phyloP scores from a whole-genome alignment of 2,888 invertebrate species.

The Rhagonycha fulva region DNA sequence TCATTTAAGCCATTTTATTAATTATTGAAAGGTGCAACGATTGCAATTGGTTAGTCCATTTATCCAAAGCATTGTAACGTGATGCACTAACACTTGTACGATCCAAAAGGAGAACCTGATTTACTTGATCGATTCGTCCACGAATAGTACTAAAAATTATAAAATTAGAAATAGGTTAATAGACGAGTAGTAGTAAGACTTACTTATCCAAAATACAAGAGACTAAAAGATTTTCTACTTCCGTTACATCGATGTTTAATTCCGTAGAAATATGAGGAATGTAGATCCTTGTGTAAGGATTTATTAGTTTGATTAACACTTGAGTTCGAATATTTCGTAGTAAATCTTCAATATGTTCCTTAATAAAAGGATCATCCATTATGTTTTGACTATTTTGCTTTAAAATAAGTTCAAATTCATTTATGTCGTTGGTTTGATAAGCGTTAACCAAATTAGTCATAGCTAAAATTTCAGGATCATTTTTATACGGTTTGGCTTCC shows the following conservation, averaged over 20 bases:
- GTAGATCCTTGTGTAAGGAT: slow-evolving; percentile 96
- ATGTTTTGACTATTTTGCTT: slow-evolving; percentile 93
- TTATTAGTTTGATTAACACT: slow-evolving; percentile 95
- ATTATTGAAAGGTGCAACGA: slow-evolving; percentile 88
- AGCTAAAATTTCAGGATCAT: slow-evolving; percentile 97
- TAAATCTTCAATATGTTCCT: slow-evolving; percentile 98
- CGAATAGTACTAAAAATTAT: slow-evolving; percentile 71
- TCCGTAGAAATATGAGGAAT: slow-evolving; percentile 97
- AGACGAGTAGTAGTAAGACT: slow-evolving; percentile 53
- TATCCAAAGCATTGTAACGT: slow-evolving; percentile 90
- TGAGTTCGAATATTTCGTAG: slow-evolving; percentile 95
- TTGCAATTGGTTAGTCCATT: slow-evolving; percentile 92
- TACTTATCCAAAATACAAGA: slow-evolving; percentile 97
- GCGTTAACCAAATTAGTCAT: slow-evolving; percentile 98
- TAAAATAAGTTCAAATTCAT: slow-evolving; percentile 95
- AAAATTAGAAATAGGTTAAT: background rate
- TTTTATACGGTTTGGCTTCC: slow-evolving; percentile 99
- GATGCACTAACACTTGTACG: slow-evolving; percentile 80
- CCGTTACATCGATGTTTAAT: slow-evolving; percentile 88
- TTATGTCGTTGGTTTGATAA: slow-evolving; percentile 98
- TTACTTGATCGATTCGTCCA: slow-evolving; percentile 90
- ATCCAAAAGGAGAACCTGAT: slow-evolving; percentile 89
- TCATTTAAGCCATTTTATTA: slow-evolving; percentile 75
- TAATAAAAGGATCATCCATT: slow-evolving; percentile 98
- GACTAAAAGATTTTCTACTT: slow-evolving; percentile 95